Conservation (phyloP, 92 coral and sea anemone genomes). For the Palythoa grandis region DNA sequence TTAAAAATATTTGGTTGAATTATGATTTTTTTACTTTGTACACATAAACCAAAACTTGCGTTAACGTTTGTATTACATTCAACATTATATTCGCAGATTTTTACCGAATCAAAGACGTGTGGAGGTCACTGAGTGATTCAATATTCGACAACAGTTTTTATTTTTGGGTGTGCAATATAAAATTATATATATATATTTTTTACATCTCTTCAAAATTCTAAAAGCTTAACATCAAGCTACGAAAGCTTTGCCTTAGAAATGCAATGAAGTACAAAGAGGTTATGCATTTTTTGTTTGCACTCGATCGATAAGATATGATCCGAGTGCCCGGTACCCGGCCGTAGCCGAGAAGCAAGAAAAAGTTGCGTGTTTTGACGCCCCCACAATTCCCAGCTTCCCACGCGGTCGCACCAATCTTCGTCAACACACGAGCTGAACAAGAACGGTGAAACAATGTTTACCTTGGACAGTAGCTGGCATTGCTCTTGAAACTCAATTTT, state of each 20-base stretch:
- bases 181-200: too few species aligned
- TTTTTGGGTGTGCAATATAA: neutral
- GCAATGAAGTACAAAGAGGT: neutral
- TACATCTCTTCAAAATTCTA: neutral
- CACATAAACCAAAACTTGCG: neutral
- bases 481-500: slow-evolving; percentile 13
- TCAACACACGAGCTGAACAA: slow-evolving; percentile 25
- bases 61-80: neutral
- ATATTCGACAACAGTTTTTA: neutral
- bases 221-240: neutral
- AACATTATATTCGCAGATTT: too few species aligned
- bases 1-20: neutral
- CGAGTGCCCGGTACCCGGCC: neutral
- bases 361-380: slow-evolving; percentile 41
- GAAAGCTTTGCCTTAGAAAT: neutral
- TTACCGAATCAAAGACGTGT: neutral
- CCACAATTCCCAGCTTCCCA: slow-evolving; percentile 49
- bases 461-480: slow-evolving; percentile 17
- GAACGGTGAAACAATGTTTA: slow-evolving; percentile 33
- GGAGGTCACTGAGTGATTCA: neutral
- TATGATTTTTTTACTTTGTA: neutral
- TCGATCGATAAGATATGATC: neutral
- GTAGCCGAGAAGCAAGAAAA: neutral
- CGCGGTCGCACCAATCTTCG: slow-evolving; percentile 39
- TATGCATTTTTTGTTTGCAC: neutral